Conservation (phyloP, 2,888 invertebrate genomes). For the Ochropacha duplaris region DNA sequence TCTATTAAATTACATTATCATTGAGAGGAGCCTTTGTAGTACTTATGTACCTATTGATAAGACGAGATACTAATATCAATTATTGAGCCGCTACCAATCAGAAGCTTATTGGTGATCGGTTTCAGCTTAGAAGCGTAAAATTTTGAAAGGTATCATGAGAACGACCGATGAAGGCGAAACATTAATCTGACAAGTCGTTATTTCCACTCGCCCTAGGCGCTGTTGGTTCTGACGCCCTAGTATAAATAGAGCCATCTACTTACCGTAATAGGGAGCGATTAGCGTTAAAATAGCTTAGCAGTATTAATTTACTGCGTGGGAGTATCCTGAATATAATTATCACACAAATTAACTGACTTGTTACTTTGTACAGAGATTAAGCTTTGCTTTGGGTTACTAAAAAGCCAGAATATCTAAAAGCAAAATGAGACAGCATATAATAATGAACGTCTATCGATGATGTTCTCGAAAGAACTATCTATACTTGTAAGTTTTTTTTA, state of each 20-base stretch:
- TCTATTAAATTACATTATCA: conserved; percentile 48
- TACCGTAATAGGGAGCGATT: conserved; percentile 32
- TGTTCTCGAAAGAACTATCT: too few species aligned
- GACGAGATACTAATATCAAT: conserved; percentile 9
- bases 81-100: conserved; percentile 4
- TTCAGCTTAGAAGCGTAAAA: conserved; percentile 1
- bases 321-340: neutral
- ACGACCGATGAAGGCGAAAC: conserved; percentile 7
- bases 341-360: conserved; percentile 10
- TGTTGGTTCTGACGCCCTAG: conserved; percentile 1
- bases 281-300: conserved; percentile 18
- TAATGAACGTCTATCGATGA: too few species aligned
- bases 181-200: conserved; percentile 8
- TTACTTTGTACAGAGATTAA: neutral
- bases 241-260: conserved; percentile 15
- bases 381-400: neutral
- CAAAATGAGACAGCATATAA: too few species aligned
- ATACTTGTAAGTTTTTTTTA: too few species aligned
- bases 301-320: conserved; percentile 11
- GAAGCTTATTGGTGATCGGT: conserved; percentile 1
- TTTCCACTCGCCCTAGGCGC: conserved; percentile 4
- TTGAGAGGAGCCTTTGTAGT: conserved; percentile 48
- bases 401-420: neutral
- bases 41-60: conserved; percentile 11
- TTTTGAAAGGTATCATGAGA: conserved; percentile 10